A percentile compares a stretch with the other conserved stretches of the same genome.
Evolutionary conservation across 2,888 invertebrate genomes (phyloP).

Genomic region (Lepidochitona cinerea): DNA sequence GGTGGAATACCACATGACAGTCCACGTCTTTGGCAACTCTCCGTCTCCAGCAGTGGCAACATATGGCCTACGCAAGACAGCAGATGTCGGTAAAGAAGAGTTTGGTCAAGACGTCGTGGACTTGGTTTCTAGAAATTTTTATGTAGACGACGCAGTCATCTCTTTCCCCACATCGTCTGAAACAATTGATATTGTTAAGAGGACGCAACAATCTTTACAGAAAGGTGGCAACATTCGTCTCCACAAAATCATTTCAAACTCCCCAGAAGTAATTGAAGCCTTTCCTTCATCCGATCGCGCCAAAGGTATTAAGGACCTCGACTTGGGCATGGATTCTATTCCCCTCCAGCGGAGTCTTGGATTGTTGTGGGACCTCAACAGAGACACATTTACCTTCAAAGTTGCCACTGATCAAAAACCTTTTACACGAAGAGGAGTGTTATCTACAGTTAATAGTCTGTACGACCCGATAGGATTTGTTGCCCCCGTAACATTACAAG

Average conservation of each 20-base stretch:
- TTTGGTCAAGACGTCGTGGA: background rate
- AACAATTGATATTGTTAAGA: background rate
- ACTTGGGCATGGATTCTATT: background rate
- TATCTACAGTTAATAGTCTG: slow-evolving; percentile 22
- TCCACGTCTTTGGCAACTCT: background rate
- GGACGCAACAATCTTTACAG: background rate
- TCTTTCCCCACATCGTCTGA: background rate
- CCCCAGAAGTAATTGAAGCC: background rate
- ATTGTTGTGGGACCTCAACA: slow-evolving; percentile 7
- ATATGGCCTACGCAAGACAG: background rate
- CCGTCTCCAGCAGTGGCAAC: too few relatives aligned
- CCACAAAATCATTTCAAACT: background rate
- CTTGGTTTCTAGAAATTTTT: background rate
- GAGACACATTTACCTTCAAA: background rate
- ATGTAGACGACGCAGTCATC: background rate
- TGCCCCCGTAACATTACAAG: slow-evolving; percentile 16
- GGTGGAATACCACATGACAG: too few relatives aligned
- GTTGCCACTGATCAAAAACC: background rate
- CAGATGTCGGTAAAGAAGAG: background rate
- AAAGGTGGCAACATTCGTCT: background rate
- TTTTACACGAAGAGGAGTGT: slow-evolving; percentile 17
- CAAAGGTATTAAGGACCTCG: background rate
- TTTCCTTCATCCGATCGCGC: background rate
- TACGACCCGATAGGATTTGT: slow-evolving; percentile 24
- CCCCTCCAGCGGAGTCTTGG: background rate